Base-by-base conservation (phyloP, 2,797 vertebrate genomes). In the Phalanger gymnotis region DNA sequence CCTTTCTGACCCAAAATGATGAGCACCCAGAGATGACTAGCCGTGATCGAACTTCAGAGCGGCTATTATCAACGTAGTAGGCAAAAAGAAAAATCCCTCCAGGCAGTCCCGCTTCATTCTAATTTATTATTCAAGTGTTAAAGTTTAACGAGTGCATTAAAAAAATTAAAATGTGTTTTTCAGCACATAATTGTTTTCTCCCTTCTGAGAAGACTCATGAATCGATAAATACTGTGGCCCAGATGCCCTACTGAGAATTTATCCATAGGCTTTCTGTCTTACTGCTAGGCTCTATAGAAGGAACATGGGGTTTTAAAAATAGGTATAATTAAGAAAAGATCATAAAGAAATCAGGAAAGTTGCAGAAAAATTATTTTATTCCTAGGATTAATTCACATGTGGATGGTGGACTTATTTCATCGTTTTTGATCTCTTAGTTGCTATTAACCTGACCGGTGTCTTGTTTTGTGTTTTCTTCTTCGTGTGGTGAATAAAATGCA, bases 151-250 rank as follows among this genome's bases (percentile, higher is more conserved):
- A 5, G 54, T 53, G 92, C 95, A 81, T 96, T 95, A 94, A 89
- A 96, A 94, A 97, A 98, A 96, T 95, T 96, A 95, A 96, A 96
- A 93, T 0, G 0, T 73, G 92, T 22, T 97, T 96, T 96, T 90
- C 11, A 6, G 89, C 94, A 96, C 1, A 0, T n/a, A 55, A 93
- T 13, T 96, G 66, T 55, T 47, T 54, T 96, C 91, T 94, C 96
- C 52, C 66, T 96, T 93, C 56, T 54, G 92, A 87, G 95, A 92
- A 93, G 92, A 95, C 91, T 94, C 66, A 5, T 31, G 73, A 97
- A 96, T 92, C 87, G 53, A 28, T 61, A 94, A 96, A 34, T 51
- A 92, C 61, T 54, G 27, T 0, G 10, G 92, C 54, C 94, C 93
- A 92, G 52, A 96, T 16, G 73, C 25, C 13, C 27, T 10, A 30